A percentile compares a stretch with the other conserved stretches of the same genome.
Conservation (phyloP, 2,113 vertebrate genomes). For the Myiozetetes cayanensis region DNA sequence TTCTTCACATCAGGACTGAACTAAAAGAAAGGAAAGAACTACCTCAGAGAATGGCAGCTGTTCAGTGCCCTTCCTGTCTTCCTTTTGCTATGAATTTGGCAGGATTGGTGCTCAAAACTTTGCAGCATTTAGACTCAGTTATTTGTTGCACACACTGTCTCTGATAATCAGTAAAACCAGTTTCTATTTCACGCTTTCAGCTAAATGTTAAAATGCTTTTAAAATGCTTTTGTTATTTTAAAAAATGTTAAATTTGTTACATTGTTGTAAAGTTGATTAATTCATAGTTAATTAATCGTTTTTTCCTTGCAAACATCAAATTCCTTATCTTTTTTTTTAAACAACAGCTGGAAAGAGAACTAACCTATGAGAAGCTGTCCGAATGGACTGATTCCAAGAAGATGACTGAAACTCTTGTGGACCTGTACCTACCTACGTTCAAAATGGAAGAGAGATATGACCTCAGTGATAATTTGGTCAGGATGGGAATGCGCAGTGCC, state of each 20-base stretch:
- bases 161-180: background rate
- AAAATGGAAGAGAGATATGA: constrained; percentile 78
- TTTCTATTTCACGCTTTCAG: background rate
- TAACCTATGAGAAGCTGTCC: constrained; percentile 76
- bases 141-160: background rate
- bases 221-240: background rate
- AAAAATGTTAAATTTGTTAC: background rate
- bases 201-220: background rate
- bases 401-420: constrained; percentile 71
- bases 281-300: background rate
- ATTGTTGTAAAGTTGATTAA: background rate
- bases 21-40: background rate
- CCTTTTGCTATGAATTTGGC: background rate
- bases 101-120: background rate
- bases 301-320: background rate
- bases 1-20: background rate
- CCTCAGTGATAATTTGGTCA: constrained; percentile 58
- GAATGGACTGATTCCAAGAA: constrained; percentile 78
- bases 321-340: background rate
- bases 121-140: background rate
- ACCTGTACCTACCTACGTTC: constrained; percentile 80
- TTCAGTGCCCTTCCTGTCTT: background rate
- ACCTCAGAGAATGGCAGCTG: background rate
- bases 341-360: constrained; percentile 76
- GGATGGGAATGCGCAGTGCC: constrained; percentile 82